phyloP scores from a whole-genome alignment of 2,888 invertebrate genomes.

The Aporophyla lueneburgensis region DNA sequence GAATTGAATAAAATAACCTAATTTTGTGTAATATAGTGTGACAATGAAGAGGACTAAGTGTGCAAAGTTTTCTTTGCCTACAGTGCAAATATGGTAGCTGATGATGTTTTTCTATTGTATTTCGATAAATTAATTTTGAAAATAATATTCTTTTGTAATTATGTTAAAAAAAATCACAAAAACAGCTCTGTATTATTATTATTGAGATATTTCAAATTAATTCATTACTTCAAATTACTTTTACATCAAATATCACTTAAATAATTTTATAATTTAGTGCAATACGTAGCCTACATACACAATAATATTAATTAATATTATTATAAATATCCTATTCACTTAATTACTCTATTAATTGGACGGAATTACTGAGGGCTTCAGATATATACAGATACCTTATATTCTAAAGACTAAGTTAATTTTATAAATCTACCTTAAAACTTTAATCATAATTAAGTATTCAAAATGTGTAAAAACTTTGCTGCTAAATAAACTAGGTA shows the following conservation, averaged over 20 bases:
- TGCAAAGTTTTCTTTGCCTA: background rate
- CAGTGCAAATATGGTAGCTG: background rate
- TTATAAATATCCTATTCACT: conserved; percentile 26
- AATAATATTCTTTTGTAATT: background rate
- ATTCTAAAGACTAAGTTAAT: conserved; percentile 27
- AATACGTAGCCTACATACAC: background rate
- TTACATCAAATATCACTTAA: conserved; percentile 2
- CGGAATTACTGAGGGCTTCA: conserved; percentile 84
- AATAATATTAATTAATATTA: conserved; percentile 11
- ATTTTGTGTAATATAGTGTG: background rate
- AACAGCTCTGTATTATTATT: background rate
- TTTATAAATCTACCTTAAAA: conserved; percentile 12
- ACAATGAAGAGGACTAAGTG: background rate
- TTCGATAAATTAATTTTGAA: background rate
- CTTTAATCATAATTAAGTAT: conserved; percentile 16
- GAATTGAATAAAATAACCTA: conserved; percentile 3
- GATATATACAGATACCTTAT: conserved; percentile 70
- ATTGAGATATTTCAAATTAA: conserved; percentile 1
- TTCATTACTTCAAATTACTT: conserved; percentile 5
- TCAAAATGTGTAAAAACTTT: conserved; percentile 32
- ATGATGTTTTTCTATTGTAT: background rate
- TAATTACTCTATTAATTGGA: conserved; percentile 74
- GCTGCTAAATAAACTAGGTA: background rate
- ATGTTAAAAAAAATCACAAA: background rate
- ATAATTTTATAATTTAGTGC: conserved; percentile 22